Evolutionary conservation across 2,797 vertebrate species (phyloP).

Genomic region (Rhinogobio ventralis): DNA sequence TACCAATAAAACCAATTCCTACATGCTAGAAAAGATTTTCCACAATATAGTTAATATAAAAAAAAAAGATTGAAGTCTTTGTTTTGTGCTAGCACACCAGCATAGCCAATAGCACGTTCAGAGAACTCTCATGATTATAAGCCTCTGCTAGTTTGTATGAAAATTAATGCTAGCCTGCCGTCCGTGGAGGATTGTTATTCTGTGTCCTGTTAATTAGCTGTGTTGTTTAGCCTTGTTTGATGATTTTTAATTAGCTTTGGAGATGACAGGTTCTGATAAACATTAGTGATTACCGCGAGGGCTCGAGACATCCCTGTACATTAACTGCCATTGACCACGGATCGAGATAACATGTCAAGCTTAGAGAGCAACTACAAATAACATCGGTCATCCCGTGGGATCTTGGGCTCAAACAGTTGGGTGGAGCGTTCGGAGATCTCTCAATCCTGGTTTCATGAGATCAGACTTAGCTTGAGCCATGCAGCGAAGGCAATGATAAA

Average conservation of each 20-base stretch:
- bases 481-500: conserved; percentile 13
- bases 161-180: conserved; percentile 39
- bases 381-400: conserved; percentile 54
- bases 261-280: conserved; percentile 63
- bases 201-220: conserved; percentile 51
- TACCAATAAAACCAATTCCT: neutral
- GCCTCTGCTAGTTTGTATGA: conserved; percentile 14
- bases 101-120: conserved; percentile 6
- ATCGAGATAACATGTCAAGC: conserved; percentile 47
- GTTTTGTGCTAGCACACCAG: conserved; percentile 40
- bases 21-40: neutral
- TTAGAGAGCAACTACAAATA: conserved; percentile 60
- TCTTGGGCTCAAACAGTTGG: conserved; percentile 58
- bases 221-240: conserved; percentile 50
- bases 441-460: conserved; percentile 39
- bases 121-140: conserved; percentile 17
- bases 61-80: conserved; percentile 50
- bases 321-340: conserved; percentile 60
- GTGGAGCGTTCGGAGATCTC: conserved; percentile 56
- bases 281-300: conserved; percentile 64
- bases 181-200: conserved; percentile 42
- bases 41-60: neutral
- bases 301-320: conserved; percentile 58
- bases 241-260: conserved; percentile 57
- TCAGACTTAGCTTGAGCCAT: conserved; percentile 47